Percentiles rank a stretch among this genome's conserved stretches.
These are phyloP conservation scores for Pristionchus mayeri DNA, from an alignment of 2,888 invertebrate genomes.

Conservation along the genomic window DNA sequence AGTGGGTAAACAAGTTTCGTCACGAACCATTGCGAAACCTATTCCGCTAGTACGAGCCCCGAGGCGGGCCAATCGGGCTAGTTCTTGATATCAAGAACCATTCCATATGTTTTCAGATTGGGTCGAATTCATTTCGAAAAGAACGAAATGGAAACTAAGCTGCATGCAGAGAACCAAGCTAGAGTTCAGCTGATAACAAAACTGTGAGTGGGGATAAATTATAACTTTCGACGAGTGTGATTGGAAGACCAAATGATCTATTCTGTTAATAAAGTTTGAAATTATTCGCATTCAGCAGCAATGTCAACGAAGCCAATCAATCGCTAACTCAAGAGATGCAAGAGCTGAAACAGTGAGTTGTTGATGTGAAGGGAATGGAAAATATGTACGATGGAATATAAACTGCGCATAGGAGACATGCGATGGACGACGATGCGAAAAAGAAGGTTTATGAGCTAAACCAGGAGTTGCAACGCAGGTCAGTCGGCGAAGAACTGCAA, in stretches of 20 bases:
- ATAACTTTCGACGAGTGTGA: no score
- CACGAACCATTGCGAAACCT: no score
- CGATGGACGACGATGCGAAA: not conserved
- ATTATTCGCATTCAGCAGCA: not conserved
- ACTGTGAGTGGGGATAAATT: not conserved
- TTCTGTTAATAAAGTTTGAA: not conserved
- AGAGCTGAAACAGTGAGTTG: not conserved
- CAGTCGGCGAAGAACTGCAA: not conserved
- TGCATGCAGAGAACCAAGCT: not conserved
- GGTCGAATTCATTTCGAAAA: not conserved
- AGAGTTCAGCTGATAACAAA: not conserved
- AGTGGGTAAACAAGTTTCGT: no score
- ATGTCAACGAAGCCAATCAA: not conserved
- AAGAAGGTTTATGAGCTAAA: not conserved
- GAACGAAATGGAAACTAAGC: not conserved
- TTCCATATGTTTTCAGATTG: not conserved
- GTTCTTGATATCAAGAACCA: no score
- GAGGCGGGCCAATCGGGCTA: no score
- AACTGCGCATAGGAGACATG: not conserved
- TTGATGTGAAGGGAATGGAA: not conserved
- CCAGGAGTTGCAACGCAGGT: not conserved
- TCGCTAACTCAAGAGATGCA: not conserved
- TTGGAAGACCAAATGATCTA: no score
- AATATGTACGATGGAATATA: not conserved
- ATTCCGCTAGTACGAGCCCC: no score